Conservation (phyloP, 2,888 invertebrate species). For the Cataglyphis altisquamis region DNA sequence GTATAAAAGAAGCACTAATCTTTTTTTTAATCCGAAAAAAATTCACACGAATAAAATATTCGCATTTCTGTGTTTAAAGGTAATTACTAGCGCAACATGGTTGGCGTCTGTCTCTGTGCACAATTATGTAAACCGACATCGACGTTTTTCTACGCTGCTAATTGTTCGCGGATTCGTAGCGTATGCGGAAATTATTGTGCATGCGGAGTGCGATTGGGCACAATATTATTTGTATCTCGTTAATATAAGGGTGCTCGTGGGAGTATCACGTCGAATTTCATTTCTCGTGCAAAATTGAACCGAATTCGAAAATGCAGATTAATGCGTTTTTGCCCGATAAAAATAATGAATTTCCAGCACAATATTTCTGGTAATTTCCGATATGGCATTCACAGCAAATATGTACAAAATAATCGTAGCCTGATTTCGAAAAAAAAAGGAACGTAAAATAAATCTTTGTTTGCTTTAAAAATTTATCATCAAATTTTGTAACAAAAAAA, state of each 20-base stretch:
- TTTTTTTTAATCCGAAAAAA: neutral
- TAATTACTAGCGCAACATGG: conserved; percentile 35
- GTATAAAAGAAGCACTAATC: neutral
- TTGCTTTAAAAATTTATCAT: neutral
- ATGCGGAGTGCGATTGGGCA: neutral
- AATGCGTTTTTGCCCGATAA: conserved; percentile 38
- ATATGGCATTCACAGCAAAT: neutral
- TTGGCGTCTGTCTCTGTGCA: conserved; percentile 18
- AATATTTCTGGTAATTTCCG: conserved; percentile 16
- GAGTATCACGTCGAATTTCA: conserved; percentile 34
- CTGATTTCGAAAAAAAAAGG: neutral
- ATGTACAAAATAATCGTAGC: neutral
- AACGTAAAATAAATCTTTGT: conserved; percentile 13
- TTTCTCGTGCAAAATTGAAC: conserved; percentile 34
- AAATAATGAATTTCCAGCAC: conserved; percentile 30
- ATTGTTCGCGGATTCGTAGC: conserved; percentile 13
- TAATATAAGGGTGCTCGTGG: conserved; percentile 28
- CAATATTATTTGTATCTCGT: conserved; percentile 44
- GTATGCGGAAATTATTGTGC: conserved; percentile 31
- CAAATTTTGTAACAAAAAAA: neutral
- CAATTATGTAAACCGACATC: conserved; percentile 22
- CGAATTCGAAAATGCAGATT: conserved; percentile 26
- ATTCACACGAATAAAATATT: neutral
- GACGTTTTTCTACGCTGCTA: conserved; percentile 19
- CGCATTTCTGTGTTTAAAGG: neutral